These are phyloP conservation scores for Cladopsammia gracilis DNA, from an alignment of 64 coral and sea anemone species.

Conservation along the genomic window DNA sequence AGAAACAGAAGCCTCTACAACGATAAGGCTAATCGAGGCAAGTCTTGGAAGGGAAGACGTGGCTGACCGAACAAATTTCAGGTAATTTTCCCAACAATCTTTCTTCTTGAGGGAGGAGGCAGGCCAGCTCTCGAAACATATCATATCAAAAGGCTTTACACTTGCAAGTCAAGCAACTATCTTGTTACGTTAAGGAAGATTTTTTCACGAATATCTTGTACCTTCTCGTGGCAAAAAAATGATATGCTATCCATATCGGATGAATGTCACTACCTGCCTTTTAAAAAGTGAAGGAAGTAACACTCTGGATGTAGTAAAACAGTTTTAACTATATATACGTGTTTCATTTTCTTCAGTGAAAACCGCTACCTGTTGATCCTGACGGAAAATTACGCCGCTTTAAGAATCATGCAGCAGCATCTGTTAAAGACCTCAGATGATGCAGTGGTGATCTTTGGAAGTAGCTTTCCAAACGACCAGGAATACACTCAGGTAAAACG, in stretches of 20 bases:
- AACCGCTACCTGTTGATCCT: conserved; percentile 85
- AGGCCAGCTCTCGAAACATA: no score
- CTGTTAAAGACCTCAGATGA: conserved; percentile 72
- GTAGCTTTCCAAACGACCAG: conserved; percentile 90
- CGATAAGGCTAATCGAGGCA: conserved; percentile 40
- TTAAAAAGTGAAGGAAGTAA: no score
- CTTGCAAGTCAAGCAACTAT: no score
- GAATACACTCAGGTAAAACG: conserved; percentile 85
- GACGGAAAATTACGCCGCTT: conserved; percentile 86
- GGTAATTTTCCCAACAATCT: not conserved
- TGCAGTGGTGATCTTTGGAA: conserved; percentile 88
- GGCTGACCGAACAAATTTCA: conserved; percentile 24
- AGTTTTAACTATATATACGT: not conserved
- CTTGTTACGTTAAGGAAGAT: no score
- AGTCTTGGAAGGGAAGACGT: conserved; percentile 45
- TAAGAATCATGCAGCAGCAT: conserved; percentile 78
- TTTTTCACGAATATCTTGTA: no score
- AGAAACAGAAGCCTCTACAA: not conserved
- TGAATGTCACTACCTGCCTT: no score
- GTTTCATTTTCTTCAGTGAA: conserved; percentile 41
- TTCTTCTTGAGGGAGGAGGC: not conserved
- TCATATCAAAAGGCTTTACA: no score
- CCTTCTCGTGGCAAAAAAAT: no score
- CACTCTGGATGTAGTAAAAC: no score
- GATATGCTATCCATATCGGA: no score